phyloP scores from a whole-genome alignment of 2,113 vertebrate genomes.

The Corythornis cristatus region DNA sequence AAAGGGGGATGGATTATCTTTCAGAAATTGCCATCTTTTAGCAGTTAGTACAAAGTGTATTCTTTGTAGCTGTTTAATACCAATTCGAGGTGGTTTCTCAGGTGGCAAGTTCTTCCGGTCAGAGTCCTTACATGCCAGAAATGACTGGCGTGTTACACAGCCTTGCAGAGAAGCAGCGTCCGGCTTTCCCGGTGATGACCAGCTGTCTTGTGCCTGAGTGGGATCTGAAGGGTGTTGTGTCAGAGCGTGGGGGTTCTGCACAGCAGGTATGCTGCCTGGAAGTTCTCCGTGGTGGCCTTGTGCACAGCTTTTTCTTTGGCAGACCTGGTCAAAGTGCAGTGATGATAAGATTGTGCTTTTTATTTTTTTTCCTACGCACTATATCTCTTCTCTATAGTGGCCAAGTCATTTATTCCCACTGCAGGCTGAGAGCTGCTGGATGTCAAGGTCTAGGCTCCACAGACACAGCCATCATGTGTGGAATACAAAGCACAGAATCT shows the following conservation, averaged over 20 bases:
- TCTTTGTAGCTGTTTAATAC: not conserved
- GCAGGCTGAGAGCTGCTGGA: not conserved
- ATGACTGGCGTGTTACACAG: not conserved
- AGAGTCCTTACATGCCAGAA: not conserved
- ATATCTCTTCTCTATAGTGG: not conserved
- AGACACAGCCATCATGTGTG: not conserved
- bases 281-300: not conserved
- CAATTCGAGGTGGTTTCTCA: not conserved
- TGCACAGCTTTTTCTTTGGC: not conserved
- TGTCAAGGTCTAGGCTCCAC: not conserved
- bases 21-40: not conserved
- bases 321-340: slow-evolving; percentile 46
- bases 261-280: slow-evolving; percentile 36
- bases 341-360: not conserved
- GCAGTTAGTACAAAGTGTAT: not conserved
- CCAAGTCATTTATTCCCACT: not conserved
- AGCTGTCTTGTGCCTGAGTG: not conserved
- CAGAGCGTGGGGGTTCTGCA: not conserved
- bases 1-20: not conserved
- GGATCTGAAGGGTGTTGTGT: not conserved
- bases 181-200: not conserved
- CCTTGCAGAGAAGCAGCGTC: not conserved
- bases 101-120: not conserved
- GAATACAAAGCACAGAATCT: not conserved
- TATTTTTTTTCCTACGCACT: not conserved